Base-by-base conservation (phyloP, 1,140 invertebrate species). In the Nautilus pompilius region DNA sequence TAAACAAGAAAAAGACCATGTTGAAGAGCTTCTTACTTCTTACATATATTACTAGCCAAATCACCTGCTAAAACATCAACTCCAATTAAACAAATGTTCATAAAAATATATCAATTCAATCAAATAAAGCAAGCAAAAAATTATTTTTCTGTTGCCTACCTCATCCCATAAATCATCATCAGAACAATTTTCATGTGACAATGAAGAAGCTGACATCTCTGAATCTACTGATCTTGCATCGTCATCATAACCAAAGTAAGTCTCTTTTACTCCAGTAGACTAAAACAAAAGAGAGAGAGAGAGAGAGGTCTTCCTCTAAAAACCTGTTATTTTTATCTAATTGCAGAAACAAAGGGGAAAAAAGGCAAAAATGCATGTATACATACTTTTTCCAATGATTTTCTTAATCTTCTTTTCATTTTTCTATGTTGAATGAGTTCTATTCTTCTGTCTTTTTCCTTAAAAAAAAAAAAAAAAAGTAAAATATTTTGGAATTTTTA, bases 361-460 rank as follows among this genome's bases (percentile, higher is more conserved):
- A 20, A 4, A 46, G 24, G 24, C 45, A 46, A 53, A 53, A 8
- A 53, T n/a, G 26, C 26, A 53, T 53, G 8, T 30, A 28, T 6
- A 17, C 58, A 55, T 56, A 79, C 75, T 64, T 74, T 73, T 62
- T 78, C 73, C 36, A 65, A 59, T 22, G 69, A 65, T 56, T 62
- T 51, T 29, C 58, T 41, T 58, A 69, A 59, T 54, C 65, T 57
- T 24, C 67, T 75, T 60, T 75, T 80, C 59, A 60, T 60, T 59
- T 67, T 69, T 30, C 73, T 69, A 61, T 79, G 77, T 65, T 77
- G 75, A 41, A 80, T 68, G 15, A 80, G 57, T 65, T 79, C 77
- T 59, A 80, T 77, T 54, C 77, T 65, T 67, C 79, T 70, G 62
- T 80, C 79, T 65, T 80, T 80, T 53, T 80, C 77, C 79, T 80